These are phyloP conservation scores for Ichneumoninae sp. DNA, from an alignment of 2,888 invertebrate genomes.

Conservation along the genomic window DNA sequence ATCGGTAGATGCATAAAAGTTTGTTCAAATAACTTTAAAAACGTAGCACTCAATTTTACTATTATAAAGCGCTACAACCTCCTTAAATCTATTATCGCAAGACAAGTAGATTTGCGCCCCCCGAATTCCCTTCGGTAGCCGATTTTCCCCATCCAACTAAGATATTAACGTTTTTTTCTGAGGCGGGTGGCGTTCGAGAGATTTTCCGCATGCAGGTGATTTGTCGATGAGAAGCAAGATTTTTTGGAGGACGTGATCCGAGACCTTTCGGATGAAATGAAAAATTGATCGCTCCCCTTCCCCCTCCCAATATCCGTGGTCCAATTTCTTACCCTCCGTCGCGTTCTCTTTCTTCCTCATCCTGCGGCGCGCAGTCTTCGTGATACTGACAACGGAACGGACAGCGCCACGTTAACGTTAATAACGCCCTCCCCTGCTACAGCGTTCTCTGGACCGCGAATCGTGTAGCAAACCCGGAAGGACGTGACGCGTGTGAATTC, in stretches of 20 bases:
- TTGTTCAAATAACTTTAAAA: too few species aligned
- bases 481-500: constrained; percentile 24
- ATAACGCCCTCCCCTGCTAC: constrained; percentile 1
- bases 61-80: too few species aligned
- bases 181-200: not conserved
- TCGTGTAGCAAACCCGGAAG: constrained; percentile 22
- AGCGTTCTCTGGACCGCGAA: not conserved
- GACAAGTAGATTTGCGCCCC: not conserved
- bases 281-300: constrained; percentile 7
- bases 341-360: constrained; percentile 13
- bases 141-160: not conserved
- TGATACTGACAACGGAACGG: constrained; percentile 34
- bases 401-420: constrained; percentile 39
- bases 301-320: constrained; percentile 20
- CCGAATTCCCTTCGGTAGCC: not conserved
- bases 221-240: not conserved
- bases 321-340: constrained; percentile 33
- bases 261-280: not conserved
- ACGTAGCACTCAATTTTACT: too few species aligned
- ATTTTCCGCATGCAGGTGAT: not conserved
- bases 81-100: not conserved
- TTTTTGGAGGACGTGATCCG: not conserved
- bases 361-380: not conserved
- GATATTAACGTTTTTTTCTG: not conserved
- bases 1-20: not conserved